Conservation (phyloP, 2,797 vertebrate genomes). For the Melanotaenia nigrans region DNA sequence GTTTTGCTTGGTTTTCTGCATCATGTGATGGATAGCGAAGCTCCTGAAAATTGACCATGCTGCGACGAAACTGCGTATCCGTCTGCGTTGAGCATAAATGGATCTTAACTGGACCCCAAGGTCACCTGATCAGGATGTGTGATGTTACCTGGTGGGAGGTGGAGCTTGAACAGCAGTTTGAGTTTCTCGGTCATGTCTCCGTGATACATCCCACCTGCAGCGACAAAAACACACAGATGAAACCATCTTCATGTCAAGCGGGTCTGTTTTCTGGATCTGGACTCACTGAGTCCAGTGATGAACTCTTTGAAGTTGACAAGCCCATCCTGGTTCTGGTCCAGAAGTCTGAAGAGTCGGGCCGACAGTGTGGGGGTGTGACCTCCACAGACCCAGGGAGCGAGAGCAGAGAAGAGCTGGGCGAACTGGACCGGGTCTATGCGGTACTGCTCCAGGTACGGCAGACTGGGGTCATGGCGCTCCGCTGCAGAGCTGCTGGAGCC, state of each 20-base stretch:
- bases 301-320: conserved; percentile 99
- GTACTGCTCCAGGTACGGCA: conserved; percentile 97
- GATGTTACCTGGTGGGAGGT: conserved; percentile 89
- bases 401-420: conserved; percentile 85
- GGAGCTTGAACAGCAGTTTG: conserved; percentile 95
- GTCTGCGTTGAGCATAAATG: too few relatives aligned
- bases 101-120: too few relatives aligned
- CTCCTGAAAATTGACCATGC: too few relatives aligned
- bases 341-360: conserved; percentile 90
- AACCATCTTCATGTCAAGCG: neutral
- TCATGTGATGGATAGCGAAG: too few relatives aligned
- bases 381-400: conserved; percentile 91
- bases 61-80: too few relatives aligned
- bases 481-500: conserved; percentile 83
- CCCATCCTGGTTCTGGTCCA: conserved; percentile 92
- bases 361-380: conserved; percentile 86
- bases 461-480: conserved; percentile 90
- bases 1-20: too few relatives aligned
- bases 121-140: too few relatives aligned
- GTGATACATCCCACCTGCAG: conserved; percentile 94
- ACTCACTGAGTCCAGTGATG: conserved; percentile 92
- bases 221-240: neutral
- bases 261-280: neutral
- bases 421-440: conserved; percentile 92
- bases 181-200: conserved; percentile 96